phyloP scores from a whole-genome alignment of 1,140 invertebrate genomes.

The Drosophila albomicans region DNA sequence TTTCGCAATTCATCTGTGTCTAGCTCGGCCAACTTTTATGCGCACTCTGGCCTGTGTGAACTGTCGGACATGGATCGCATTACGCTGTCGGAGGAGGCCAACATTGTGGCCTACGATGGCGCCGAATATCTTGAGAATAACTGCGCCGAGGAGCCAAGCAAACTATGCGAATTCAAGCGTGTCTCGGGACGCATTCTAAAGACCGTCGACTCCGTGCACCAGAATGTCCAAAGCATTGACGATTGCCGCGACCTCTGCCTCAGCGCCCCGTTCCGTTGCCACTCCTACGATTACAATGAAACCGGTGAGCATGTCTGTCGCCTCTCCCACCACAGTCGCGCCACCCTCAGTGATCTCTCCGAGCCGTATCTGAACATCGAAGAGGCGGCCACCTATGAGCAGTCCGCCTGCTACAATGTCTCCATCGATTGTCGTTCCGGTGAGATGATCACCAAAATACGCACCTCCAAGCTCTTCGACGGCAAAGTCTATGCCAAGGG shows the following conservation, averaged over 20 bases:
- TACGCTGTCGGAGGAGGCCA: constrained; percentile 91
- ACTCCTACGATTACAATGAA: constrained; percentile 96
- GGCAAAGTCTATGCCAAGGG: constrained; percentile 97
- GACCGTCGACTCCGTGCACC: constrained; percentile 96
- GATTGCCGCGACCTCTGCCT: constrained; percentile 95
- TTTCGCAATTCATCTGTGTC: constrained; percentile 53
- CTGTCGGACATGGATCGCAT: constrained; percentile 96
- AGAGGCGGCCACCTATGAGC: constrained; percentile 95
- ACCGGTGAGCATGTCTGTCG: constrained; percentile 96
- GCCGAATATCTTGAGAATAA: constrained; percentile 95
- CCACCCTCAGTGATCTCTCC: constrained; percentile 94
- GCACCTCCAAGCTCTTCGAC: constrained; percentile 96
- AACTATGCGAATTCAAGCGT: constrained; percentile 96
- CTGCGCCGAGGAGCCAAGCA: constrained; percentile 94
- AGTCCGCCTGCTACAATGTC: constrained; percentile 97
- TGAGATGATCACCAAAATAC: constrained; percentile 96
- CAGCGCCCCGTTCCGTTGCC: constrained; percentile 93
- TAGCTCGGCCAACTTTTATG: constrained; percentile 96
- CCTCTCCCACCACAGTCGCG: constrained; percentile 94
- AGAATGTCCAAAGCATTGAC: constrained; percentile 93
- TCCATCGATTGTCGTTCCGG: constrained; percentile 95
- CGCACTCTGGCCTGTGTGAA: constrained; percentile 93
- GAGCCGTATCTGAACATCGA: constrained; percentile 95
- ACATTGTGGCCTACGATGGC: constrained; percentile 90
- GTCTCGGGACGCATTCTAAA: constrained; percentile 94